phyloP scores from a whole-genome alignment of 2,888 invertebrate genomes.

The Aphidoletes aphidimyza region DNA sequence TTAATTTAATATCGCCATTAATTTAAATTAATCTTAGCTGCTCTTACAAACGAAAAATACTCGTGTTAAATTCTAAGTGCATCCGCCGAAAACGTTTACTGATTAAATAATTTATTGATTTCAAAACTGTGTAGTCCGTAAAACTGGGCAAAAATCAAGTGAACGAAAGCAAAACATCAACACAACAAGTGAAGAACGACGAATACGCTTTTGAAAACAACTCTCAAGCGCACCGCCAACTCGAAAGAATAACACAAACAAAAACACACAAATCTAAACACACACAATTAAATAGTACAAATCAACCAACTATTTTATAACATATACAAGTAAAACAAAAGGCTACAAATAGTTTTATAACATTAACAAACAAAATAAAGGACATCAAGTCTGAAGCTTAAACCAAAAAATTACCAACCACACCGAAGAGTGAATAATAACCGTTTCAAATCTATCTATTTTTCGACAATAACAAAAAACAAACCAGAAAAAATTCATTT shows the following conservation, averaged over 20 bases:
- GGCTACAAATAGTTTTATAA: constrained; percentile 12
- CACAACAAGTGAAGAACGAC: neutral
- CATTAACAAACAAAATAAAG: neutral
- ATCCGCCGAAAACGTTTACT: neutral
- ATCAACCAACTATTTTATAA: constrained; percentile 46
- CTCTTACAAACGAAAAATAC: neutral
- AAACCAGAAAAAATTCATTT: neutral
- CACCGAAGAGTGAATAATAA: neutral
- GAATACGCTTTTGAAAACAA: neutral
- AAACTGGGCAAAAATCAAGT: neutral
- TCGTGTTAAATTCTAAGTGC: neutral
- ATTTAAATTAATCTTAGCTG: constrained; percentile 1
- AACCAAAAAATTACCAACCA: neutral
- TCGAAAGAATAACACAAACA: neutral
- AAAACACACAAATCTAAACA: neutral
- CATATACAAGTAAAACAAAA: constrained; percentile 6
- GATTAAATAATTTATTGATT: neutral
- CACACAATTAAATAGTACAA: constrained; percentile 48
- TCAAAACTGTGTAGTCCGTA: neutral
- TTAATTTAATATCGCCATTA: neutral
- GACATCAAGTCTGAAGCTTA: neutral
- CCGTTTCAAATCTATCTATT: neutral
- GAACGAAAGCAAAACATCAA: neutral
- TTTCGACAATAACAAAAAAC: neutral
- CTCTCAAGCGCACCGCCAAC: constrained; percentile 7